Evolutionary conservation across 2,888 invertebrate species (phyloP).

Genomic region (Spicauda simplicius): DNA sequence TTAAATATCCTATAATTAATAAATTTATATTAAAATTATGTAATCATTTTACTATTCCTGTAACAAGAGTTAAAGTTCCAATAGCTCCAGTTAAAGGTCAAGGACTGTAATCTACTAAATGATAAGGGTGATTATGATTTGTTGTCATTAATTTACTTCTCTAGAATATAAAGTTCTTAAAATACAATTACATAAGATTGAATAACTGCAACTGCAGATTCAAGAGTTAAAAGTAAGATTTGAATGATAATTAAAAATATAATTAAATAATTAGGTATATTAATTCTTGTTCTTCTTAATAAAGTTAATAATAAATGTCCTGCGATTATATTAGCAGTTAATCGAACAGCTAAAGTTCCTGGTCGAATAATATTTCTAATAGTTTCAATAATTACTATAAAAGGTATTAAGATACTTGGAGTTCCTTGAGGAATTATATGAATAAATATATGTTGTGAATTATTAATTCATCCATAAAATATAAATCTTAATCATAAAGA

Average conservation of each 20-base stretch:
- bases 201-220: constrained; percentile 86
- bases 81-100: constrained; percentile 87
- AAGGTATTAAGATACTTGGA: no score
- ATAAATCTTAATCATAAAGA: no score
- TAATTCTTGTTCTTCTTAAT: no score
- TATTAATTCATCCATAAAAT: no score
- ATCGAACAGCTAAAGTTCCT: no score
- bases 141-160: constrained; percentile 87
- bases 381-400: no score
- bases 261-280: no score
- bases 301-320: no score
- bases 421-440: no score
- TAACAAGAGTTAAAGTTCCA: constrained; percentile 82
- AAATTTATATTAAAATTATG: constrained; percentile 81
- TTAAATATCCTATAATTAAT: constrained; percentile 78
- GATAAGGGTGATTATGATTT: constrained; percentile 86
- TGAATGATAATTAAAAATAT: constrained; percentile 81
- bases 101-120: constrained; percentile 87
- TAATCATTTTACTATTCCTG: constrained; percentile 87
- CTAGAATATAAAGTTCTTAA: constrained; percentile 87
- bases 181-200: constrained; percentile 88
- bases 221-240: constrained; percentile 82
- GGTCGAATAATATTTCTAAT: no score
- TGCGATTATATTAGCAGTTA: no score
- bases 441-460: no score